A percentile compares a stretch with the other conserved stretches of the same genome.
Evolutionary conservation across 2,888 invertebrate genomes (phyloP).

Genomic region (Brachypalpus laphriformis): DNA sequence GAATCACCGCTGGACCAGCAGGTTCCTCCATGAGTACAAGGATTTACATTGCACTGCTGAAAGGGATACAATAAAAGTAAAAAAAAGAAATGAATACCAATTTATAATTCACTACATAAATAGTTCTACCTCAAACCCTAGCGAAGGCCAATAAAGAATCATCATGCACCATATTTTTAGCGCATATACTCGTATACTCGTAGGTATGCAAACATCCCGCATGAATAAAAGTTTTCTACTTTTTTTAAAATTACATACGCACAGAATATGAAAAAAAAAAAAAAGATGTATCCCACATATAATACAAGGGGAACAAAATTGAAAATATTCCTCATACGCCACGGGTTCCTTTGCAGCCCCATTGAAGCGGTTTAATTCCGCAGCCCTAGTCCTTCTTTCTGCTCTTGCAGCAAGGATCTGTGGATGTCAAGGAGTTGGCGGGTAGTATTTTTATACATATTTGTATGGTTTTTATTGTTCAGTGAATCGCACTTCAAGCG

Average conservation of each 20-base stretch:
- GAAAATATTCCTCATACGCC: constrained; percentile 53
- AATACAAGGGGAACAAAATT: not conserved
- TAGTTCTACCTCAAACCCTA: constrained; percentile 43
- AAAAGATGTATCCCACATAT: not conserved
- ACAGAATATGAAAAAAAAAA: constrained; percentile 3
- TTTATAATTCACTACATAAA: constrained; percentile 66
- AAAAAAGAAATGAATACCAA: constrained; percentile 42
- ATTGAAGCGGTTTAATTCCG: constrained; percentile 26
- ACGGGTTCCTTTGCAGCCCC: constrained; percentile 19
- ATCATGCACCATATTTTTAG: not conserved
- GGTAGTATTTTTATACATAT: constrained; percentile 13
- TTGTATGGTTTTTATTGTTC: constrained; percentile 58
- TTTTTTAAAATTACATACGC: constrained; percentile 19
- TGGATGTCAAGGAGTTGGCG: constrained; percentile 39
- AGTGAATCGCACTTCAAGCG: constrained; percentile 53
- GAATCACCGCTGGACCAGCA: constrained; percentile 90
- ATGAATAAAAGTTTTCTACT: not conserved
- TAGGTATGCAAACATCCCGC: constrained; percentile 23
- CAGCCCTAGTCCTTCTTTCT: not conserved
- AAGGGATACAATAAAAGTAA: constrained; percentile 62
- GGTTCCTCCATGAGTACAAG: constrained; percentile 90
- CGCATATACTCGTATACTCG: not conserved
- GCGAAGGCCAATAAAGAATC: constrained; percentile 30
- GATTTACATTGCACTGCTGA: constrained; percentile 89
- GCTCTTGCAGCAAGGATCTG: not conserved